Evolutionary conservation across 2,888 invertebrate species (phyloP), one percentile per base, ranked within the genome.

Genomic region (Apodemia hepburni): DNA sequence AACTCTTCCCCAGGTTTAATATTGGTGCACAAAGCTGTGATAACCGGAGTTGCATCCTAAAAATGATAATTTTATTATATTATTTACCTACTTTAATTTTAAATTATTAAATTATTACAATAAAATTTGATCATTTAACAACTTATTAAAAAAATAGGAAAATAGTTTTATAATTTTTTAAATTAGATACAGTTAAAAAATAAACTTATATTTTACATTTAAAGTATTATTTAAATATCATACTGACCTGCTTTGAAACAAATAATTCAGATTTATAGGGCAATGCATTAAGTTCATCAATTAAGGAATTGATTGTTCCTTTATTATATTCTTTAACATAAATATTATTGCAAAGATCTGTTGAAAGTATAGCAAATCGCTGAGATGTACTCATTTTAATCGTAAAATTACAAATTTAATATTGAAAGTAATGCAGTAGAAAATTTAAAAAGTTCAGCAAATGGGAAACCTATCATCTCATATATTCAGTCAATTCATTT

Each of bases 221-320:
- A 9, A 33, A 33, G 1, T 9, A 2, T 9, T 33, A 33, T 33
- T 7, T 18, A 12, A 33, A 62, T 63, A 58, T 66, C 63, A 58
- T 58, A 79, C 84, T 81, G 79, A 87, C 93, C 76, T 90, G 82
- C 75, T 85, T 84, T 63, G 82, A 77, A n/a, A 84, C 82, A 73
- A 91, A 85, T 62, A 87, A 71, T 64, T 89, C 81, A 22, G 75
- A 75, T 72, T 92, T 92, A 73, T 91, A 95, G 70, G 95, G 93
- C 60, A 94, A 81, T 0, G 92, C 85, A 77, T 94, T 95, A 47
- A 95, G 82, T 69, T 94, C 93, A 72, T 93, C 93, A 59, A 95
- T 84, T 17, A 92, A 77, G 54, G 81, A 77, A 72, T 93, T 93
- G 4, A 95, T 83, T 69, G 85, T 82, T 47, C 79, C 77, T 73